Evolutionary conservation across 2,113 vertebrate species (phyloP), one percentile per base, ranked within the genome.

Genomic region (Sorex fumeus): DNA sequence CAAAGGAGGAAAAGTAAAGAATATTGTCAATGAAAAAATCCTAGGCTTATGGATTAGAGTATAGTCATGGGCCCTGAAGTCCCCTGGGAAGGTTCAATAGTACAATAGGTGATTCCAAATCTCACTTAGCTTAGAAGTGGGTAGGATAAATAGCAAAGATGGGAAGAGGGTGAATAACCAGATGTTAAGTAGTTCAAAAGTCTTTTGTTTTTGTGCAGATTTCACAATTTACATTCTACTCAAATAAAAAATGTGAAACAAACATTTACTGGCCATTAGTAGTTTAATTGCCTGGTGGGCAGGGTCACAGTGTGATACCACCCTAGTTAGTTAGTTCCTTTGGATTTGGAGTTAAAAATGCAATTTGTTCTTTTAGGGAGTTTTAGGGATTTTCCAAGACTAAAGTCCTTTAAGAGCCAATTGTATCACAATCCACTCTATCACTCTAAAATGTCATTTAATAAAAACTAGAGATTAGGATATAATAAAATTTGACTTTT

Each of bases 341-440:
- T 66, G 89, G 47, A 71, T 88, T 87, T 85, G 40, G 60, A 47
- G 66, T 85, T 88, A 93, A 83, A 94, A 94, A 88, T 88, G 70
- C 34, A 75, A 78, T 74, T 72, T 85, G 27, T 34, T 82, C 76
- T 84, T 79, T 57, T 47, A 86, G 60, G 96, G 89, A 83, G 10
- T 95, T 95, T 85, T 83, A 91, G 94, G 96, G 94, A 75, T 79
- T 96, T 96, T 96, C 96, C 96, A 85, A 75, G 69, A 78, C 23
- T 32, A 11, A 27, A 45, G 45, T 13, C 34, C 1, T 23, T 11
- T 32, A 78, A 43, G 23, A 25, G 74, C 34, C n/a, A 53, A 77
- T 66, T 6, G 25, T 47, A 23, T 0, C 0, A 77, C 47, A 12
- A 28, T 25, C 45, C 0, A 10, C 6, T 88, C 32, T 69, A 25